Evolutionary conservation across 2,113 vertebrate genomes (phyloP), one percentile per base, ranked within the genome.

Genomic region (Cisticola juncidis): DNA sequence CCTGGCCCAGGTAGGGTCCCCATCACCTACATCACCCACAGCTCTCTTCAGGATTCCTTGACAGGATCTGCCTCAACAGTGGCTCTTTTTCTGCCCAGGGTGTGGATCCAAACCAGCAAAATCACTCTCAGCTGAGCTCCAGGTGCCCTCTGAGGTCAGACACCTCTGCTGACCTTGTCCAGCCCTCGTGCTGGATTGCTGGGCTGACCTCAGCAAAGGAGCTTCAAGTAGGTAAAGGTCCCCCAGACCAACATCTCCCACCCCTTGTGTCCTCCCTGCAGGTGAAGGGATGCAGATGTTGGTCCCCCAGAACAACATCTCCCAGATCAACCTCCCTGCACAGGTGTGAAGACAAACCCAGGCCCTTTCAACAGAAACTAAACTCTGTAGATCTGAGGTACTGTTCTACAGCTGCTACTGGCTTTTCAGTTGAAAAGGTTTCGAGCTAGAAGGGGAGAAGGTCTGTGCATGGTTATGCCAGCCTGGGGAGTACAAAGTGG

Each of bases 381-480:
- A 57, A 35, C 29, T 64, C 1, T 33, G 5, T 8, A 50, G 58
- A 50, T 14, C 20, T 38, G 50, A 70, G 76, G 26, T 24, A 11
- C 9, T 28, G 44, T 31, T 82, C 40, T 45, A 6, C 50, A 35
- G 29, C 33, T 45, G 12, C 57, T 53, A 9, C 38, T 54, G 20
- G 12, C 72, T 64, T 76, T 36, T 45, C 31, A 40, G 25, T 62
- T 31, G 29, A n/a, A 78, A 79, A 58, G 21, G 13, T 65, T 87
- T 76, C 24, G 57, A 70, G 13, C 7, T 13, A 14, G 50, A 45
- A 71, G 35, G 62, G 44, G 47, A 90, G 72, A 56, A 93, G 18
- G 56, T 31, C 74, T 78, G 58, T 88, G 88, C 60, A 77, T 80
- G 85, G 76, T 82, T 90, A 51, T 95, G 95, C 79, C 92, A 94